These are phyloP conservation scores for Anableps anableps DNA, from an alignment of 2,797 vertebrate genomes.

Conservation along the genomic window DNA sequence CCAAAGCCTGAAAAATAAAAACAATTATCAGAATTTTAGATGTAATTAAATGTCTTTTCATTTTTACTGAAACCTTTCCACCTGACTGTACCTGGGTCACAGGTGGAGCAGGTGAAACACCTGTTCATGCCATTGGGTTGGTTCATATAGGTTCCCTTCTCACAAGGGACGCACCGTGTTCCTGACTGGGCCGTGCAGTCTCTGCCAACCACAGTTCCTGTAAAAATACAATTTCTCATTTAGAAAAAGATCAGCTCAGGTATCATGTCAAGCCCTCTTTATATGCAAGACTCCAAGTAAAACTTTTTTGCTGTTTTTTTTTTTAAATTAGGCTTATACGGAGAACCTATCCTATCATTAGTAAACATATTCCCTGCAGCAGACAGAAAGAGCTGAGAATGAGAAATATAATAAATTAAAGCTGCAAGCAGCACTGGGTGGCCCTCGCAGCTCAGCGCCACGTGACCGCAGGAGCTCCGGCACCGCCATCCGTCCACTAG, in stretches of 20 bases:
- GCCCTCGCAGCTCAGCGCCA: no score
- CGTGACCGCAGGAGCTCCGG: no score
- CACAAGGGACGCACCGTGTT: slow-evolving; percentile 43
- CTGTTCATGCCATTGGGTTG: slow-evolving; percentile 6
- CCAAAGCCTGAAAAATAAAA: slow-evolving; percentile 40
- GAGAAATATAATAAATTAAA: no score
- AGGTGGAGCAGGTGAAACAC: slow-evolving; percentile 44
- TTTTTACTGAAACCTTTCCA: not conserved
- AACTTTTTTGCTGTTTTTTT: no score
- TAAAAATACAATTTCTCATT: not conserved
- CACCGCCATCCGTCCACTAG: no score
- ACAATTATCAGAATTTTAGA: not conserved
- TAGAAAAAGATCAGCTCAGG: not conserved
- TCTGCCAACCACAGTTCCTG: slow-evolving; percentile 32
- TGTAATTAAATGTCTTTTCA: not conserved
- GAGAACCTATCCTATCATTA: not conserved
- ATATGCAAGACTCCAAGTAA: not conserved
- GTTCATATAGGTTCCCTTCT: slow-evolving; percentile 37
- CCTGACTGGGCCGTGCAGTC: slow-evolving; percentile 21
- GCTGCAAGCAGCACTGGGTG: no score
- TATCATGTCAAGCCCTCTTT: not conserved
- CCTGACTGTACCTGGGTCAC: slow-evolving; percentile 39
- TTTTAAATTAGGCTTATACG: not conserved
- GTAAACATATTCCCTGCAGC: not conserved
- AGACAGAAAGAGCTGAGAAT: no score